Percentiles rank a stretch among this genome's conserved stretches.
Conservation (phyloP, 2,113 vertebrate species). For the Trichomycterus rosablanca region DNA sequence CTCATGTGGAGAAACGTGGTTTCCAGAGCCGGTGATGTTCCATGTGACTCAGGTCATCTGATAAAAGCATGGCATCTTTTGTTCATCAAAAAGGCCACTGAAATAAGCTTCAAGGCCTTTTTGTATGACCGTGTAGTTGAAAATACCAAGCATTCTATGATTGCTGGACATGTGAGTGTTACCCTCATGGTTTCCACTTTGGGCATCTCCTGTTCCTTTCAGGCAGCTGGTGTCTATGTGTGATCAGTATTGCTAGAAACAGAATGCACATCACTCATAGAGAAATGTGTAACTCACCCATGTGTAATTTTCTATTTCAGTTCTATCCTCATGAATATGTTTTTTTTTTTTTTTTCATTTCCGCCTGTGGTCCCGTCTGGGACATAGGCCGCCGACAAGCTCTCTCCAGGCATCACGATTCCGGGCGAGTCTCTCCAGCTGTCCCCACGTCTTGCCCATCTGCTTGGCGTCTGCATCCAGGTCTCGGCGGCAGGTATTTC, state of each 20-base stretch:
- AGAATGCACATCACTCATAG: not conserved
- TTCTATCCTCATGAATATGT: no score
- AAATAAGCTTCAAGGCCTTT: conserved; percentile 14
- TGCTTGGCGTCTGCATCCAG: no score
- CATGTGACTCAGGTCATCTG: conserved; percentile 21
- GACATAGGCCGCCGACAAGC: no score
- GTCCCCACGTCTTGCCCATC: no score
- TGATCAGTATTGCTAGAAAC: not conserved
- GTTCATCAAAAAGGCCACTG: not conserved
- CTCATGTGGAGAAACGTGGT: no score
- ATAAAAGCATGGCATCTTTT: not conserved
- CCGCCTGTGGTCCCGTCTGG: no score
- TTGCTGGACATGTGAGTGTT: conserved; percentile 1
- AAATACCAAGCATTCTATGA: not conserved
- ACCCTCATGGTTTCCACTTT: conserved; percentile 11
- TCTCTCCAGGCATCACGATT: no score
- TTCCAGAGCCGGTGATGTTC: no score
- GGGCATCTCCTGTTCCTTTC: not conserved
- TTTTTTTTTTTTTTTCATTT: no score
- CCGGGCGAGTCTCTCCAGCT: no score
- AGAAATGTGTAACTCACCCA: not conserved
- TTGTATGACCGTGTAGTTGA: not conserved
- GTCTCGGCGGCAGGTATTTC: no score
- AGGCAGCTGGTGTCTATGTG: conserved; percentile 14
- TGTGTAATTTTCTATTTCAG: not conserved